phyloP scores from a whole-genome alignment of 1,140 invertebrate genomes.

The Varroa destructor region DNA sequence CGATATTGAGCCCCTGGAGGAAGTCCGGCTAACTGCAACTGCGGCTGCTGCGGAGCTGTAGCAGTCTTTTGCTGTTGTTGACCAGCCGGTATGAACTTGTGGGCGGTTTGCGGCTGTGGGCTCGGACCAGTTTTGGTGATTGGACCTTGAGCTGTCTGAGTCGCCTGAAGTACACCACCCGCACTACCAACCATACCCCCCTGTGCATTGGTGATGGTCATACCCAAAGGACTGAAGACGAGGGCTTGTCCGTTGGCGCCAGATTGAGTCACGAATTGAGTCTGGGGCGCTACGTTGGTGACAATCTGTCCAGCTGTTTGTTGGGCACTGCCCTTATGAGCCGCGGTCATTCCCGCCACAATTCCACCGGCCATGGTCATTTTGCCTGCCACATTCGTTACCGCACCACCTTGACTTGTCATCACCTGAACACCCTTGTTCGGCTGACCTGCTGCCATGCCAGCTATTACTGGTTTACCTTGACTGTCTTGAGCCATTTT shows the following conservation, averaged over 20 bases:
- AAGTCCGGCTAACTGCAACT: not conserved
- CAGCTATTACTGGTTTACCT: not conserved
- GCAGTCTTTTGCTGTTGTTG: too few species aligned
- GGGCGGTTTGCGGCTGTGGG: not conserved
- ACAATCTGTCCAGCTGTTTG: too few species aligned
- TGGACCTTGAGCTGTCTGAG: not conserved
- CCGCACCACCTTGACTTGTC: slow-evolving; percentile 13
- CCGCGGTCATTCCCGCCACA: not conserved
- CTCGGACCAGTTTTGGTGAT: not conserved
- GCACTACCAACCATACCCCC: slow-evolving; percentile 5
- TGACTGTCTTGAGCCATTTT: not conserved
- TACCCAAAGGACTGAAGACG: slow-evolving; percentile 7
- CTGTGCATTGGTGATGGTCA: not conserved
- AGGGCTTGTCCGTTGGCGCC: not conserved
- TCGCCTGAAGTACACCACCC: too few species aligned
- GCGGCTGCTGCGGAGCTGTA: not conserved
- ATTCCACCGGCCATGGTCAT: not conserved
- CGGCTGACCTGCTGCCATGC: not conserved
- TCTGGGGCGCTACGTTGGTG: not conserved
- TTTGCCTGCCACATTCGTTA: not conserved
- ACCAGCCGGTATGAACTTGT: too few species aligned
- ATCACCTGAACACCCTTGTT: slow-evolving; percentile 1
- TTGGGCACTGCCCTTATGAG: not conserved
- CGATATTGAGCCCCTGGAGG: not conserved
- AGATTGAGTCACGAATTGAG: not conserved